Conservation (phyloP, 2,113 vertebrate species). For the Neoarius graeffei region DNA sequence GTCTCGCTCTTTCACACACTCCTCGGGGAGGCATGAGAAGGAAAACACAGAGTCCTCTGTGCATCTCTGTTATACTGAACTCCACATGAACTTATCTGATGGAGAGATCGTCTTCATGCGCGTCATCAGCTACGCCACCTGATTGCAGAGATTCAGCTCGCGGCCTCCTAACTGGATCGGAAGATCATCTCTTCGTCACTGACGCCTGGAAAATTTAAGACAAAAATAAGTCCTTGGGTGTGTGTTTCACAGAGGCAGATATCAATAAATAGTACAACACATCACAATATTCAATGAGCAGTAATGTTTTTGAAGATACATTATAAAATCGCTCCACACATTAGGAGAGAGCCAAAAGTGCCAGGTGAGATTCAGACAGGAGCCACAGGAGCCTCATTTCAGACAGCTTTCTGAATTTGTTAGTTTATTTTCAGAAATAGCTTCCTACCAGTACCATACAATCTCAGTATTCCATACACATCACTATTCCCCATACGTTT, state of each 20-base stretch:
- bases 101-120: background rate
- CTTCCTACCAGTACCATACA: background rate
- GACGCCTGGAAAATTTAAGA: background rate
- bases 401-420: background rate
- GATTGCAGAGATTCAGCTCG: background rate
- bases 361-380: background rate
- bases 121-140: background rate
- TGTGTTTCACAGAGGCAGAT: background rate
- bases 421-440: background rate
- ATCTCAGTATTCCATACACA: background rate
- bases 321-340: background rate
- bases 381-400: background rate
- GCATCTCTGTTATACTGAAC: constrained; percentile 11
- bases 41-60: constrained; percentile 9
- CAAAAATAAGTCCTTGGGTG: too few relatives aligned
- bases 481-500: background rate
- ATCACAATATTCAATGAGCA: background rate
- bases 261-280: background rate
- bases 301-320: background rate
- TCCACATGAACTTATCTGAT: constrained; percentile 24
- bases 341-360: background rate
- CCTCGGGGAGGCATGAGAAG: background rate
- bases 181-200: background rate
- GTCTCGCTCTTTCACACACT: background rate
- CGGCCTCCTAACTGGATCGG: background rate